Evolutionary conservation across 1,140 invertebrate genomes (phyloP).

Genomic region (Aporrectodea caliginosa): DNA sequence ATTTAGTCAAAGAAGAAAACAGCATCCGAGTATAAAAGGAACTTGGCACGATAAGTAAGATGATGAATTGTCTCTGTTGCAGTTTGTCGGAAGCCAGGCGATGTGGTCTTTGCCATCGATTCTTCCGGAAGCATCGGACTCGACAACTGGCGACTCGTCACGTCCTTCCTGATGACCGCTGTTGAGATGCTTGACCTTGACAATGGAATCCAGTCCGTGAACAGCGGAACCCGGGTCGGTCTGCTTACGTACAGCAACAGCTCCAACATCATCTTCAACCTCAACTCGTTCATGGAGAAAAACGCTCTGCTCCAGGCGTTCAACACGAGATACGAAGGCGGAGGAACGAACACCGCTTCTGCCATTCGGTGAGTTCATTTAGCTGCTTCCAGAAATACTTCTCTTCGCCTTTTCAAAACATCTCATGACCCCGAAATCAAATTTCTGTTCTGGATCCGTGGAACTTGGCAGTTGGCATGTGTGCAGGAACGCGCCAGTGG

Average conservation of each 20-base stretch:
- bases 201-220: neutral
- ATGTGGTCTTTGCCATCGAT: slow-evolving; percentile 30
- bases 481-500: no score
- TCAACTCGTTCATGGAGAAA: slow-evolving; percentile 43
- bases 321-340: slow-evolving; percentile 21
- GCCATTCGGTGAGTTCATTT: slow-evolving; percentile 24
- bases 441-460: no score
- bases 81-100: slow-evolving; percentile 1
- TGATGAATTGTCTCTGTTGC: no score
- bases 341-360: slow-evolving; percentile 23
- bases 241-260: slow-evolving; percentile 43
- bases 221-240: slow-evolving; percentile 26
- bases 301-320: slow-evolving; percentile 37
- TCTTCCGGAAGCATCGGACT: slow-evolving; percentile 29
- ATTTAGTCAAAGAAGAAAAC: no score
- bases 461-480: no score
- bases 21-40: no score
- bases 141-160: slow-evolving; percentile 6
- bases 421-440: no score
- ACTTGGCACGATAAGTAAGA: no score
- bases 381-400: no score
- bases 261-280: slow-evolving; percentile 43
- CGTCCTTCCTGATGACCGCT: neutral
- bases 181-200: neutral
- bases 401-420: no score